Percentiles rank a stretch among this genome's conserved stretches.
Evolutionary conservation across 2,113 vertebrate genomes (phyloP).

Genomic region (Mus spicilegus): DNA sequence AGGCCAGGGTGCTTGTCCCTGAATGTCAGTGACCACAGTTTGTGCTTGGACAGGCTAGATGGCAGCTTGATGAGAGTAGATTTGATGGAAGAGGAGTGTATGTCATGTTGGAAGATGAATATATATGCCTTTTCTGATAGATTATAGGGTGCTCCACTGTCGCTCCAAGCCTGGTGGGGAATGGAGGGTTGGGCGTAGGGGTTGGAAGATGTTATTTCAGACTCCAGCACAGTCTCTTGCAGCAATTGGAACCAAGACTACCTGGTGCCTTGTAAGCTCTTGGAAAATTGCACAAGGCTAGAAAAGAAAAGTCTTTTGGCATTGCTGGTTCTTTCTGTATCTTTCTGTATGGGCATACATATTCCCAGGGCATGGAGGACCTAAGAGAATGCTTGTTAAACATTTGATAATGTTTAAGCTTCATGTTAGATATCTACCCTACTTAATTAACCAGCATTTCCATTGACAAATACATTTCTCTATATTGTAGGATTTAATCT

Average conservation of each 20-base stretch:
- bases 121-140: background rate
- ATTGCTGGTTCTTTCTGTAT: rapidly evolving
- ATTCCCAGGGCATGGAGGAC: background rate
- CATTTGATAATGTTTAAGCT: background rate
- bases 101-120: background rate
- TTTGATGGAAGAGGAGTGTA: background rate
- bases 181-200: background rate
- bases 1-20: too few relatives aligned
- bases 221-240: background rate
- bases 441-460: background rate
- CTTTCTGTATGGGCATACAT: rapidly evolving
- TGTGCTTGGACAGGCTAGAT: background rate
- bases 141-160: background rate
- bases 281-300: too few relatives aligned
- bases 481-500: too few relatives aligned
- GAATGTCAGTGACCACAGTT: too few relatives aligned
- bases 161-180: too few relatives aligned
- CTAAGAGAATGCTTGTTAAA: background rate
- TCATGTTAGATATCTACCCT: too few relatives aligned
- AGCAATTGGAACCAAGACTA: too few relatives aligned
- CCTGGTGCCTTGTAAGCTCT: background rate
- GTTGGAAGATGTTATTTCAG: background rate
- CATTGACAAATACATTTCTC: rapidly evolving
- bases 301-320: background rate
- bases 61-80: background rate